Base-by-base conservation (phyloP, 2,888 invertebrate species). In the Drosophila picticornis region DNA sequence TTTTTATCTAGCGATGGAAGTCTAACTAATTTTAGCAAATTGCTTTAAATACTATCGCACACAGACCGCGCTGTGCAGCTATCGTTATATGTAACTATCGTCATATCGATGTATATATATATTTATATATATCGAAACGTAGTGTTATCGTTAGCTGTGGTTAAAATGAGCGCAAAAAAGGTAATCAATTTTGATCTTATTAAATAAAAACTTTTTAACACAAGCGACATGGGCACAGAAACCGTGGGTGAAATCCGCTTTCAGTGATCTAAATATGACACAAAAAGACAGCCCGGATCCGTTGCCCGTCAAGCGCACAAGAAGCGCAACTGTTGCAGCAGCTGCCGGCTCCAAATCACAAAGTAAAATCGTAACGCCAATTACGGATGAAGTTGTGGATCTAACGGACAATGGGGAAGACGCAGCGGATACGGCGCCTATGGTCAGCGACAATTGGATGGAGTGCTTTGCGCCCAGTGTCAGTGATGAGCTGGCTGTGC, bases 401-500 rank as follows among this genome's bases (percentile, higher is more conserved):
- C 36, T 77, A 27, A 84, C 73, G 0, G 5, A 29, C n/a, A 53
- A 74, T 0, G 69, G 52, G 2, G 71, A 56, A 1, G 27, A 36
- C 6, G 40, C 59, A 0, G 6, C 6, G 19, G 38, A 36, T 9
- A 0, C 6, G 19, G 9, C 9, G 9, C 50, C 64, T 0, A 9
- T 57, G 1, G 31, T 72, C 0, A 75, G 69, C 16, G 80, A 75
- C 6, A 95, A 95, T 92, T 96, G 96, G 94, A 94, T 95, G 84
- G 94, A 95, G 75, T 93, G 93, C 75, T 95, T 96, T 92, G 94
- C 94, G 51, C 96, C 96, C 0, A 92, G 91, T 36, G 92, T 85
- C 32, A 92, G 94, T 3, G 94, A 94, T 50, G 96, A 97, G 56
- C 93, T 97, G 60, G 96, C 96, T 50, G 95, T 97, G 7, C 95